These are phyloP conservation scores for Zhengitettix transpicula DNA, from an alignment of 2,888 invertebrate genomes.

Conservation along the genomic window DNA sequence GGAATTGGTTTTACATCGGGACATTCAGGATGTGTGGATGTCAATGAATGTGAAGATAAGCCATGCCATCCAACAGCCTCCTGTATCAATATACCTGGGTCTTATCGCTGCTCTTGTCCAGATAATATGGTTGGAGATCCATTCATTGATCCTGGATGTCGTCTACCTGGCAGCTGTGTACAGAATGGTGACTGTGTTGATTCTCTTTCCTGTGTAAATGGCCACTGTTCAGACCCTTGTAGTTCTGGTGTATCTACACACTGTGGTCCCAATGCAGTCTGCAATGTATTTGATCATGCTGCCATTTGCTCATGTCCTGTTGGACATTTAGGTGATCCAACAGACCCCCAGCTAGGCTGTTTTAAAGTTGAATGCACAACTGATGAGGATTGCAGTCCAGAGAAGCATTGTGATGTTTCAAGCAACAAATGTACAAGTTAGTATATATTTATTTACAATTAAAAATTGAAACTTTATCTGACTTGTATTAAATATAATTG, in stretches of 20 bases:
- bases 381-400: slow-evolving; percentile 54
- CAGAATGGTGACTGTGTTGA: slow-evolving; percentile 58
- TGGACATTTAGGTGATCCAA: slow-evolving; percentile 68
- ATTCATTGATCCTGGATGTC: slow-evolving; percentile 54
- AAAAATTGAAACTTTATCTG: too few species aligned
- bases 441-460: neutral
- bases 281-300: slow-evolving; percentile 53
- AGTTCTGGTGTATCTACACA: slow-evolving; percentile 30
- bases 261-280: slow-evolving; percentile 64
- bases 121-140: slow-evolving; percentile 62
- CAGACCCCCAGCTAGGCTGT: slow-evolving; percentile 59
- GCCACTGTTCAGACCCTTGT: slow-evolving; percentile 72
- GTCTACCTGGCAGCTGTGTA: slow-evolving; percentile 58
- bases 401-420: slow-evolving; percentile 57
- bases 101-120: slow-evolving; percentile 64
- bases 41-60: slow-evolving; percentile 62
- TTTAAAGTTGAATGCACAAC: slow-evolving; percentile 76
- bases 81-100: slow-evolving; percentile 65
- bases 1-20: slow-evolving; percentile 53
- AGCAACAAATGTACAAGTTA: slow-evolving; percentile 66
- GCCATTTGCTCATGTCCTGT: slow-evolving; percentile 61
- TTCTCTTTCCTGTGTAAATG: slow-evolving; percentile 53
- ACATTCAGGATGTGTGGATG: slow-evolving; percentile 54
- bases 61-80: slow-evolving; percentile 68
- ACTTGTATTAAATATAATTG: too few species aligned